Conservation (phyloP, 1,140 invertebrate species). For the Pentalonia nigronervosa region DNA sequence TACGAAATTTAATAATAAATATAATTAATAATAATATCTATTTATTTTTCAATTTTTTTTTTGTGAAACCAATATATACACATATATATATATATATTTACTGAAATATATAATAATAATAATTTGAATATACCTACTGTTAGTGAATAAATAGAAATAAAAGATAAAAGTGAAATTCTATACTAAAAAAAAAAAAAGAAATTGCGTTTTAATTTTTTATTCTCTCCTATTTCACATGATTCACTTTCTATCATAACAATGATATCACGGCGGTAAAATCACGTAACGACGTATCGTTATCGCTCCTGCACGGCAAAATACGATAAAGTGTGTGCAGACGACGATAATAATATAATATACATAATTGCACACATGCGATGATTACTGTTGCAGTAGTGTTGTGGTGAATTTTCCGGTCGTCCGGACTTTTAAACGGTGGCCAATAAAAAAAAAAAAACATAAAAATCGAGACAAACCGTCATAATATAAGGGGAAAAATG, state of each 20-base stretch:
- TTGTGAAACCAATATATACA: conserved; percentile 41
- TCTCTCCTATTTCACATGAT: background rate
- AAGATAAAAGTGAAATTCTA: conserved; percentile 50
- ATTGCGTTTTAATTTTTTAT: background rate
- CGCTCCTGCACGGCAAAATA: background rate
- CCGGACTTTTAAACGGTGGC: background rate
- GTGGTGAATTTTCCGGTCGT: background rate
- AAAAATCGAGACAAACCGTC: background rate
- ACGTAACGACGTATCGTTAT: background rate
- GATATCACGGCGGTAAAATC: background rate
- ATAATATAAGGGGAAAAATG: background rate
- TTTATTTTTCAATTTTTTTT: conserved; percentile 18
- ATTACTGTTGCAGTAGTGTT: background rate
- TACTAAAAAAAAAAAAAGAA: conserved; percentile 18
- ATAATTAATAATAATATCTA: conserved; percentile 45
- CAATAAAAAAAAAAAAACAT: conserved; percentile 14
- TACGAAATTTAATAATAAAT: conserved; percentile 38
- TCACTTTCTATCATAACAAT: background rate
- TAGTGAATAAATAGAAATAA: conserved; percentile 51
- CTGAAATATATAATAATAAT: conserved; percentile 42
- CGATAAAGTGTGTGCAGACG: background rate
- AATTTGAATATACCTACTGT: conserved; percentile 43
- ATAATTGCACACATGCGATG: background rate
- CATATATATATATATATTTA: conserved; percentile 25
- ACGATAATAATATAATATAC: background rate